phyloP scores from a whole-genome alignment of 1,140 invertebrate genomes.

The Paracyclopina nana region DNA sequence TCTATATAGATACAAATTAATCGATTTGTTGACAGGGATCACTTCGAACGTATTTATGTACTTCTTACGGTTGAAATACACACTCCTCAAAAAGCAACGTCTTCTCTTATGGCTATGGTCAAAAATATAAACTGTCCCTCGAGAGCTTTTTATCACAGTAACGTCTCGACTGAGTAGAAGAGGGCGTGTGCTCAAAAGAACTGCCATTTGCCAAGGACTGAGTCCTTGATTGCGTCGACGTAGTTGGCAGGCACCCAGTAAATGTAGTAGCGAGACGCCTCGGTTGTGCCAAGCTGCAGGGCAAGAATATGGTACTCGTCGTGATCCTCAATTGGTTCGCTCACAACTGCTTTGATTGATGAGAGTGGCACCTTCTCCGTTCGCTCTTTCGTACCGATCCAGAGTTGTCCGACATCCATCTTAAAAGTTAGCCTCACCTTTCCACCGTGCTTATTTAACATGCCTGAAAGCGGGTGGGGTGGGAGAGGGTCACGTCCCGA shows the following conservation, averaged over 20 bases:
- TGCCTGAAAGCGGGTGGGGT: constrained; percentile 57
- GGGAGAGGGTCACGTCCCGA: constrained; percentile 49
- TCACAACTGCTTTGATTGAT: constrained; percentile 55
- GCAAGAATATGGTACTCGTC: constrained; percentile 85
- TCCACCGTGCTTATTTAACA: constrained; percentile 76
- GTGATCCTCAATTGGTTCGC: constrained; percentile 67
- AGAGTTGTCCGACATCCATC: constrained; percentile 70
- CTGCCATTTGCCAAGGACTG: constrained; percentile 68
- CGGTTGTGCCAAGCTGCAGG: constrained; percentile 63
- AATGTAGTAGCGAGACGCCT: constrained; percentile 74
- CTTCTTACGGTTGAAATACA: no score
- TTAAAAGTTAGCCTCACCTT: constrained; percentile 85
- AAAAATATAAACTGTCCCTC: no score
- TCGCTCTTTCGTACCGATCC: constrained; percentile 81
- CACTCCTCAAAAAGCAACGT: no score
- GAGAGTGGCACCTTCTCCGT: constrained; percentile 82
- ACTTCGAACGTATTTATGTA: no score
- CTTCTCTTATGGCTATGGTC: no score
- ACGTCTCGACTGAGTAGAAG: no score
- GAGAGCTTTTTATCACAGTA: no score
- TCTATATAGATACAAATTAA: no score
- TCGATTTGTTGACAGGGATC: no score
- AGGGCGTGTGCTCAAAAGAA: constrained; percentile 10
- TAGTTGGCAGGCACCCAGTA: constrained; percentile 89
- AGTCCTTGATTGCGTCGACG: constrained; percentile 74